These are phyloP conservation scores for Perizoma flavofasciatum DNA, from an alignment of 2,888 invertebrate species.

Conservation along the genomic window DNA sequence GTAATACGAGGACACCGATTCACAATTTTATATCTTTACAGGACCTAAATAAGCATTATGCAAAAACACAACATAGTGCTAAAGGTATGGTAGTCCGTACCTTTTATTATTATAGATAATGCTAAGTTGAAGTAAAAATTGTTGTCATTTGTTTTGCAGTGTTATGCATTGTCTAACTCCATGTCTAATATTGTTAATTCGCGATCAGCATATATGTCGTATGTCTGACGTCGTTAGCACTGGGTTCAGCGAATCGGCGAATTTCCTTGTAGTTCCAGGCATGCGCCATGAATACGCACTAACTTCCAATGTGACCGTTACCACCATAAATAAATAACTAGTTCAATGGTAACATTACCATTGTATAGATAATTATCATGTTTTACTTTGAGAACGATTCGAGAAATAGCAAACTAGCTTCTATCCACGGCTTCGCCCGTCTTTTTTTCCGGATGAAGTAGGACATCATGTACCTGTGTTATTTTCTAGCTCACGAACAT, in stretches of 20 bases:
- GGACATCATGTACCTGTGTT: too few relatives aligned
- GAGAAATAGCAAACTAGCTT: conserved; percentile 4
- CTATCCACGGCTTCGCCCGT: not conserved
- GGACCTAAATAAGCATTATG: conserved; percentile 48
- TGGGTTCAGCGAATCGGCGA: conserved; percentile 69
- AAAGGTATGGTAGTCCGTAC: conserved; percentile 35
- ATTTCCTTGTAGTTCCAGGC: conserved; percentile 70
- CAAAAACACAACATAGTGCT: conserved; percentile 34
- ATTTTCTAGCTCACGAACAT: too few relatives aligned
- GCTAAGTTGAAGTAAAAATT: conserved; percentile 39
- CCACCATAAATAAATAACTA: conserved; percentile 42
- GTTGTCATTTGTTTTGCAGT: conserved; percentile 24
- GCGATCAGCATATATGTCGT: conserved; percentile 63
- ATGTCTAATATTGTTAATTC: conserved; percentile 41
- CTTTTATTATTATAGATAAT: conserved; percentile 40
- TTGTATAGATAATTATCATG: conserved; percentile 23
- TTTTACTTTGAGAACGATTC: conserved; percentile 17
- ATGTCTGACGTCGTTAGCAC: conserved; percentile 54
- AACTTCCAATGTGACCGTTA: conserved; percentile 51
- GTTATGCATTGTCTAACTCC: conserved; percentile 30
- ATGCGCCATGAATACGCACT: conserved; percentile 72
- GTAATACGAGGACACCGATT: conserved; percentile 62
- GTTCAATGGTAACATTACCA: conserved; percentile 42
- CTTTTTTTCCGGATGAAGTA: not conserved
- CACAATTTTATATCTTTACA: conserved; percentile 50